Base-by-base conservation (phyloP, 2,113 vertebrate species). In the Cyprinodon tularosa region DNA sequence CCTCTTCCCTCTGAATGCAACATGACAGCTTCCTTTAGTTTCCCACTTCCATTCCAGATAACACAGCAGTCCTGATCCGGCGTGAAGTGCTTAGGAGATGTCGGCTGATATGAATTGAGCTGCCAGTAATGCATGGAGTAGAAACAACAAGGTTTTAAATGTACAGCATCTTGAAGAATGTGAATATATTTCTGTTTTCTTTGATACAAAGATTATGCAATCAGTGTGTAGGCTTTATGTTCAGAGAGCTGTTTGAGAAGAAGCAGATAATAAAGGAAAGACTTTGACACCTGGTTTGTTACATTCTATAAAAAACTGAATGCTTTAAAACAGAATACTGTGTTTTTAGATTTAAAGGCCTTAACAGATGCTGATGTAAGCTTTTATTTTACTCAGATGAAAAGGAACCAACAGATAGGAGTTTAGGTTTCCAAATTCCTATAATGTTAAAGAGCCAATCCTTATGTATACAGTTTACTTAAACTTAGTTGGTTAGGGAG, bases 41-140 rank as follows among this genome's bases (percentile, higher is more conserved):
- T 85, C 84, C 84, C 84, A 87, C 85, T 89, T 85, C 82, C 85
- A 83, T 80, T 76, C 68, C 89, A 84, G 86, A 88, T 89, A 90
- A 86, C 86, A 73, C 76, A 40, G 74, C 84, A 15, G 80, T 74
- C 78, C 78, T 89, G 84, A 90, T 90, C 87, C 74, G 40, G 73
- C 86, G 70, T 86, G 89, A 88, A 85, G 83, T 45, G 89, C 89
- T 90, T 82, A 89, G 78, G 89, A 91, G 90, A 91, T 93, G 92
- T 91, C 91, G 85, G 38, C 81, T 70, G 90, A 92, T 91, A 90
- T 91, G 91, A 93, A 93, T 90, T 77, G 84, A 91, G 75, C 85
- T 92, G 92, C 91, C 92, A 93, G 84, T 90, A 91, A 93, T 20
- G 62, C 65, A 13, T 42, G 2, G 64, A 1, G 50, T 14, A 14